These are phyloP conservation scores for Zaprionus bogoriensis DNA, from an alignment of 2,888 invertebrate species.

Conservation along the genomic window DNA sequence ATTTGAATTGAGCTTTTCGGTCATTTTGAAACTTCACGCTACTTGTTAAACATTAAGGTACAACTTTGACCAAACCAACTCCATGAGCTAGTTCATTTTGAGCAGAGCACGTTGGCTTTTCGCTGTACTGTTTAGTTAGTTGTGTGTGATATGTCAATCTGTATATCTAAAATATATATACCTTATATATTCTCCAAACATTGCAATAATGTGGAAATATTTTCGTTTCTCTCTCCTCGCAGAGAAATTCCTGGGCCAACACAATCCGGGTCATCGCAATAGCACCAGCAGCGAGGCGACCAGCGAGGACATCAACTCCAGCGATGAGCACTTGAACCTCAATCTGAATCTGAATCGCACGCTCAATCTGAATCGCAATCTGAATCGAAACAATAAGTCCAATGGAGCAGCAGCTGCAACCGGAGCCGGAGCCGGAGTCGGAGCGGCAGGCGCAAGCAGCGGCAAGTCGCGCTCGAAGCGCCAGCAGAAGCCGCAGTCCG, in stretches of 20 bases:
- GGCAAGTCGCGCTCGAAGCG: conserved; percentile 59
- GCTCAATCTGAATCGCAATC: conserved; percentile 14
- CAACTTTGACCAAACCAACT: too few relatives aligned
- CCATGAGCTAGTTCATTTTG: too few relatives aligned
- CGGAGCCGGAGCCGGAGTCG: background rate
- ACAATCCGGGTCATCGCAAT: conserved; percentile 77
- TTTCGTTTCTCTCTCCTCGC: background rate
- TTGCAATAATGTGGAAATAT: background rate
- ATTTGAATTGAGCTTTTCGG: too few relatives aligned
- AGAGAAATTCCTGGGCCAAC: conserved; percentile 67
- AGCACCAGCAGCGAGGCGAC: conserved; percentile 78
- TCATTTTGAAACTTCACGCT: too few relatives aligned
- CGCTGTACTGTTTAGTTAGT: too few relatives aligned
- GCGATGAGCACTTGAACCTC: conserved; percentile 60
- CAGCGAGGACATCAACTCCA: conserved; percentile 75
- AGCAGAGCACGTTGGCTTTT: too few relatives aligned
- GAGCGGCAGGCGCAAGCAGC: background rate
- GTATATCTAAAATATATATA: too few relatives aligned
- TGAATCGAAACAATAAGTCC: conserved; percentile 49
- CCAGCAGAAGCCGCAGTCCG: conserved; percentile 31
- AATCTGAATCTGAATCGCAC: background rate
- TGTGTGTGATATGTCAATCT: too few relatives aligned
- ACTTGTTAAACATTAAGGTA: too few relatives aligned
- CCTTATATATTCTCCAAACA: background rate
- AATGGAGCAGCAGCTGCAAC: conserved; percentile 19